Percentiles rank a stretch among this genome's conserved stretches.
Conservation (phyloP, 2,888 invertebrate genomes). For the Chrysotoxum bicinctum region DNA sequence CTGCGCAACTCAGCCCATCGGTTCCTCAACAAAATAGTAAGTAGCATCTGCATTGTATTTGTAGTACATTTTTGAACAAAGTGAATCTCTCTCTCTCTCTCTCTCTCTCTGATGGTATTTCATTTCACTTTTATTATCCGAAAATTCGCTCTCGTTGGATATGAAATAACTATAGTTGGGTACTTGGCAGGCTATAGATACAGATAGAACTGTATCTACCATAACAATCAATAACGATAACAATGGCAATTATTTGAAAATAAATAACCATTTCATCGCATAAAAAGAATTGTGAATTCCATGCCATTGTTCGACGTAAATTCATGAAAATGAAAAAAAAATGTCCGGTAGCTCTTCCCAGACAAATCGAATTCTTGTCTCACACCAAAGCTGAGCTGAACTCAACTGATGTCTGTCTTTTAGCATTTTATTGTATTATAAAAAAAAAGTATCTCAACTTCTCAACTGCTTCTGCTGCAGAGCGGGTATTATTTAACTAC, state of each 20-base stretch:
- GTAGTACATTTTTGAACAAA: background rate
- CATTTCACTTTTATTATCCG: constrained; percentile 43
- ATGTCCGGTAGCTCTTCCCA: constrained; percentile 17
- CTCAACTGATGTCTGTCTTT: constrained; percentile 22
- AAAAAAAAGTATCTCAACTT: constrained; percentile 3
- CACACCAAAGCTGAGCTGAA: constrained; percentile 3
- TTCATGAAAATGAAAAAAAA: constrained; percentile 9
- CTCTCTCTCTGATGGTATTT: constrained; percentile 12
- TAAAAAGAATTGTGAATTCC: constrained; percentile 49
- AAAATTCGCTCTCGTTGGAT: constrained; percentile 10
- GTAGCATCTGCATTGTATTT: background rate
- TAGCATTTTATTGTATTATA: constrained; percentile 8
- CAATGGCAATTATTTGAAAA: constrained; percentile 63
- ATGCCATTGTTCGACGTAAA: constrained; percentile 33
- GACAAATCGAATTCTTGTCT: constrained; percentile 56
- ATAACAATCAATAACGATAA: constrained; percentile 58
- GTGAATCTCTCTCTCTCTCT: constrained; percentile 16
- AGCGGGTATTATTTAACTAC: background rate
- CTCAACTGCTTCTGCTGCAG: background rate
- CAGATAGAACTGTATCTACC: background rate
- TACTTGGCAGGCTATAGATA: background rate
- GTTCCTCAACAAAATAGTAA: background rate
- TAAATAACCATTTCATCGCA: constrained; percentile 47
- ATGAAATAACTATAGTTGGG: background rate
- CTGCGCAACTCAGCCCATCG: background rate